A percentile compares a stretch with the other conserved stretches of the same genome.
These are phyloP conservation scores for Onychostoma macrolepis DNA, from an alignment of 2,113 vertebrate species.

Conservation along the genomic window DNA sequence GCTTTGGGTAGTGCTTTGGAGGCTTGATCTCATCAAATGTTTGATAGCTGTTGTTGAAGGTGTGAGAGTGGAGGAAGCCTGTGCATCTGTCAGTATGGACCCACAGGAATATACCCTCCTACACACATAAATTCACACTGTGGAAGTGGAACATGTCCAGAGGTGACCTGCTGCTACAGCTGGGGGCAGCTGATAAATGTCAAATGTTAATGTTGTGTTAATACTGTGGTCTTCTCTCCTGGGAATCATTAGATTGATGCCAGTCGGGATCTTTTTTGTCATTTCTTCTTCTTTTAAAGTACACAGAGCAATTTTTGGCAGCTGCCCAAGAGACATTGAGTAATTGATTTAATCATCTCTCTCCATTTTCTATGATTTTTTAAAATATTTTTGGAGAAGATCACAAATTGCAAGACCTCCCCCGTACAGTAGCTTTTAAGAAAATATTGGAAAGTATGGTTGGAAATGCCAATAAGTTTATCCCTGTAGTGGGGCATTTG, in stretches of 20 bases:
- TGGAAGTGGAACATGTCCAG: conserved; percentile 37
- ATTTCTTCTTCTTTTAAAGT: not conserved
- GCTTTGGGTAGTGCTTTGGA: not conserved
- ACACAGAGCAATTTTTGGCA: not conserved
- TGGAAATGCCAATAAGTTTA: not conserved
- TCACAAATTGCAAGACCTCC: not conserved
- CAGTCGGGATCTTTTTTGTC: not conserved
- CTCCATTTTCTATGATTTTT: not conserved
- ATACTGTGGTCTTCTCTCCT: not conserved
- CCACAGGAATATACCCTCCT: not conserved
- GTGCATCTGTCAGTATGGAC: conserved; percentile 23
- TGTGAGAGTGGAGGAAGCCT: conserved; percentile 17
- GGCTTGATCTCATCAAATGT: not conserved
- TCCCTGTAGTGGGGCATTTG: not conserved
- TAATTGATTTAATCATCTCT: not conserved
- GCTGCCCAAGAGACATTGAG: not conserved
- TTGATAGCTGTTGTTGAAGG: conserved; percentile 14
- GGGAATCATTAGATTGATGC: conserved; percentile 10
- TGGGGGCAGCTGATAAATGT: conserved; percentile 44
- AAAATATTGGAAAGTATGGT: not conserved
- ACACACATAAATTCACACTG: conserved; percentile 17
- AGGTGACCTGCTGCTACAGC: conserved; percentile 28
- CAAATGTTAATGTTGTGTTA: conserved; percentile 45
- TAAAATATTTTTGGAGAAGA: not conserved
- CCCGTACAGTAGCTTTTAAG: not conserved